Percentiles rank a stretch among this genome's conserved stretches.
Evolutionary conservation across 1,140 invertebrate species (phyloP).

Genomic region (Cataglyphis hispanica): DNA sequence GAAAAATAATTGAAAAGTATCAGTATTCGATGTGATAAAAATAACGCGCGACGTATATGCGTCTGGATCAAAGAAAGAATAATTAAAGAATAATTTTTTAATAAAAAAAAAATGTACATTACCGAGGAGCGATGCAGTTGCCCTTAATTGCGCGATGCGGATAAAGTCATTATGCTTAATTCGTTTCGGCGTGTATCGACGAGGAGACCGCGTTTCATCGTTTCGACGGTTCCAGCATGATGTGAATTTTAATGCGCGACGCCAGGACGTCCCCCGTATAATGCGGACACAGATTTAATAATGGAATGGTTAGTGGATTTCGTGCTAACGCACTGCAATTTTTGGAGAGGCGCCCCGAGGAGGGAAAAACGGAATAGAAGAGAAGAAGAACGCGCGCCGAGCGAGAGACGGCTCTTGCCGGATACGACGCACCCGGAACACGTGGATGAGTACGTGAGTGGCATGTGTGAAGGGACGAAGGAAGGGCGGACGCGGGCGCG

Average conservation of each 20-base stretch:
- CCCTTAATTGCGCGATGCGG: slow-evolving; percentile 35
- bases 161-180: slow-evolving; percentile 68
- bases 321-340: slow-evolving; percentile 85
- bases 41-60: neutral
- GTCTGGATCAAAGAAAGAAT: slow-evolving; percentile 1
- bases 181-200: slow-evolving; percentile 48
- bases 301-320: slow-evolving; percentile 86
- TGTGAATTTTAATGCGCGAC: slow-evolving; percentile 77
- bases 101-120: slow-evolving; percentile 21
- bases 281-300: slow-evolving; percentile 86
- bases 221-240: slow-evolving; percentile 77
- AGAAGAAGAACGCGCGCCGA: slow-evolving; percentile 61
- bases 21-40: neutral
- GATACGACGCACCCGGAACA: slow-evolving; percentile 49
- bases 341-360: slow-evolving; percentile 75
- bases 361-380: slow-evolving; percentile 20
- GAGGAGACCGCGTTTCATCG: slow-evolving; percentile 58
- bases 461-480: slow-evolving; percentile 80
- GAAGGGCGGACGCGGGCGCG: slow-evolving; percentile 73
- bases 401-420: slow-evolving; percentile 57
- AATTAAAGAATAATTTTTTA: slow-evolving; percentile 21
- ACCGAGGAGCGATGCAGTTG: slow-evolving; percentile 27
- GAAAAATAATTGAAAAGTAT: slow-evolving; percentile 11
- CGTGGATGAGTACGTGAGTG: slow-evolving; percentile 85
- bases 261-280: slow-evolving; percentile 59